Evolutionary conservation across 2,113 vertebrate species (phyloP), one percentile per base, ranked within the genome.

Genomic region (Prinia subflava): DNA sequence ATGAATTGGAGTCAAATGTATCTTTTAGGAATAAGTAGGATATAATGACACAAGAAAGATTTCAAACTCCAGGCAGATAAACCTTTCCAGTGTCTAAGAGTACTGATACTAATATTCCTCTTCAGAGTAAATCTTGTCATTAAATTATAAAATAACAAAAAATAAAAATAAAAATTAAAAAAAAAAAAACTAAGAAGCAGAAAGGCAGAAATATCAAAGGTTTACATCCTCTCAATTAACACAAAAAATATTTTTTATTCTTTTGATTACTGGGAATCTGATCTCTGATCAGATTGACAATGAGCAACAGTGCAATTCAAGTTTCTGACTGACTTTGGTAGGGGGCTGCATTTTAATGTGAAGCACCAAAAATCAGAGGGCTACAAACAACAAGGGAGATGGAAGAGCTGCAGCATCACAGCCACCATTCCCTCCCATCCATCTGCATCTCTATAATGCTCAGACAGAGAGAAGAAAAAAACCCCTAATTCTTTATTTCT

Each of bases 1-100:
- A 85, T 37, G 2, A 93, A 71, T 84, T 76, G 64, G 62, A 96
- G 60, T 68, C 63, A 95, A 95, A 96, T 42, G 27, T 76, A 81
- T 56, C 76, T 95, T 96, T 95, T 83, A 95, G 46, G 33, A 93
- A 88, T 63, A 92, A 77, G 25, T 70, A 50, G 92, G 95, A 87
- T 49, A 87, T 63, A 97, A 76, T 87, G 96, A 93, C 15, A 10
- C 42, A 80, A 77, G 76, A 70, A 88, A 69, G 60, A 80, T 60
- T 95, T 94, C 87, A 67, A 91, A 91, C 39, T 53, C 46, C 31
- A 78, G 44, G 21, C 75, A 69, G 30, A 83, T 69, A 69, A 68
- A 68, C 16, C 68, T 84, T 87, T 71, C 65, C 69, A 42, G 9
- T 80, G 31, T 46, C 75, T 65, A 76, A 76, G 44, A 53, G 14